Percentiles rank a stretch among this genome's conserved stretches.
These are phyloP conservation scores for Premnoplex brunnescens DNA, from an alignment of 2,797 vertebrate species.

Conservation along the genomic window DNA sequence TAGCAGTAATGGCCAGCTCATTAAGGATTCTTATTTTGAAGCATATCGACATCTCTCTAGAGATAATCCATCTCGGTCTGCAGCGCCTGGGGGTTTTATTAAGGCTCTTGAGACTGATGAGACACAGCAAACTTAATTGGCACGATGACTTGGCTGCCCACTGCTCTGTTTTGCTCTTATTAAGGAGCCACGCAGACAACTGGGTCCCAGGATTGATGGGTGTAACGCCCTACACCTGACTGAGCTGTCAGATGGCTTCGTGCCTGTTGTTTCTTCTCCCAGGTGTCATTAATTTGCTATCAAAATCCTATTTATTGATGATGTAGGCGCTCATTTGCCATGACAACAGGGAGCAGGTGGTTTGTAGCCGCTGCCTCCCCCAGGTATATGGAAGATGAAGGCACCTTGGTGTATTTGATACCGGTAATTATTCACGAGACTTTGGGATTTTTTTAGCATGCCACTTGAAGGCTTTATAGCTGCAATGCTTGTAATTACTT, in stretches of 20 bases:
- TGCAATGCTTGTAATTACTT: not conserved
- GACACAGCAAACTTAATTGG: not conserved
- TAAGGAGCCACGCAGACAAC: not conserved
- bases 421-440: not conserved
- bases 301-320: not conserved
- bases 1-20: not conserved
- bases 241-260: not conserved
- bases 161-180: not conserved
- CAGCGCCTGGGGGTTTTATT: not conserved
- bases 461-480: conserved; percentile 8
- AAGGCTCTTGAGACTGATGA: conserved; percentile 6
- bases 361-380: not conserved
- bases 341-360: not conserved
- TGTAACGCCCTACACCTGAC: not conserved
- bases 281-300: not conserved
- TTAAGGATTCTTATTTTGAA: not conserved
- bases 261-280: not conserved
- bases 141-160: not conserved
- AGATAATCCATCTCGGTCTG: not conserved
- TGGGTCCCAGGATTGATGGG: not conserved
- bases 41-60: not conserved
- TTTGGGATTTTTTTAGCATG: not conserved
- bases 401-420: not conserved
- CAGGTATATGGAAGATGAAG: not conserved
- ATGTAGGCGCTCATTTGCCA: not conserved